These are phyloP conservation scores for Clunio marinus DNA, from an alignment of 2,888 invertebrate genomes.

Conservation along the genomic window DNA sequence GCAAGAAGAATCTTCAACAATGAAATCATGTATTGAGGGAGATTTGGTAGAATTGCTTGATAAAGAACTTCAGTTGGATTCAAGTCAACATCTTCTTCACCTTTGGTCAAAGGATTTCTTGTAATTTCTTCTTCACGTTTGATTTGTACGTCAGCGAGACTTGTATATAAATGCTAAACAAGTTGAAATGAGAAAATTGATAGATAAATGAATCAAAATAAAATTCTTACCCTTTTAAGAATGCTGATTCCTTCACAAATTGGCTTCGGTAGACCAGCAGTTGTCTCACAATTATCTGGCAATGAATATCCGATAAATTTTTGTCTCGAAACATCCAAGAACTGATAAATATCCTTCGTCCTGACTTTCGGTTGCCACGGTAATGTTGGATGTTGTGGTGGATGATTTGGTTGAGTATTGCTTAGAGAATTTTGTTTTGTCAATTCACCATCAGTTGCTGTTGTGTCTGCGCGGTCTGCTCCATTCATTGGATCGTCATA, in stretches of 20 bases:
- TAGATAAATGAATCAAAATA: slow-evolving; percentile 36
- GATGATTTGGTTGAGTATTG: not conserved
- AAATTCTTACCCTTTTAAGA: slow-evolving; percentile 60
- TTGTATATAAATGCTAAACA: slow-evolving; percentile 88
- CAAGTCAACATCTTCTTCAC: slow-evolving; percentile 71
- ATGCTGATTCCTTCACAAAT: slow-evolving; percentile 95
- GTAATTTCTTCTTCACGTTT: slow-evolving; percentile 87
- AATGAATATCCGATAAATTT: slow-evolving; percentile 97
- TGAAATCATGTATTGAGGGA: slow-evolving; percentile 97
- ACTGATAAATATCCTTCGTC: slow-evolving; percentile 87
- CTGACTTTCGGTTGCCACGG: slow-evolving; percentile 97
- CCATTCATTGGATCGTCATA: slow-evolving; percentile 49
- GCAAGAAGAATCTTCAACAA: slow-evolving; percentile 93
- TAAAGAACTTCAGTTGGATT: slow-evolving; percentile 87
- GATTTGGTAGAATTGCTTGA: slow-evolving; percentile 88
- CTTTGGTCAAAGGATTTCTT: slow-evolving; percentile 82
- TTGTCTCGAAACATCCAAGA: slow-evolving; percentile 81
- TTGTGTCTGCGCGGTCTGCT: not conserved
- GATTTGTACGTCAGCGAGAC: slow-evolving; percentile 87
- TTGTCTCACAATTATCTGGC: slow-evolving; percentile 76
- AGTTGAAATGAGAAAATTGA: slow-evolving; percentile 40
- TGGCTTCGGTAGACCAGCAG: slow-evolving; percentile 93
- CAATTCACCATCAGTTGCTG: not conserved
- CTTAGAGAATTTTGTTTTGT: slow-evolving; percentile 20
- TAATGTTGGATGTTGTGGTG: slow-evolving; percentile 49